Base-by-base conservation (phyloP, 1,140 invertebrate species). In the Macrostomum lignano region DNA sequence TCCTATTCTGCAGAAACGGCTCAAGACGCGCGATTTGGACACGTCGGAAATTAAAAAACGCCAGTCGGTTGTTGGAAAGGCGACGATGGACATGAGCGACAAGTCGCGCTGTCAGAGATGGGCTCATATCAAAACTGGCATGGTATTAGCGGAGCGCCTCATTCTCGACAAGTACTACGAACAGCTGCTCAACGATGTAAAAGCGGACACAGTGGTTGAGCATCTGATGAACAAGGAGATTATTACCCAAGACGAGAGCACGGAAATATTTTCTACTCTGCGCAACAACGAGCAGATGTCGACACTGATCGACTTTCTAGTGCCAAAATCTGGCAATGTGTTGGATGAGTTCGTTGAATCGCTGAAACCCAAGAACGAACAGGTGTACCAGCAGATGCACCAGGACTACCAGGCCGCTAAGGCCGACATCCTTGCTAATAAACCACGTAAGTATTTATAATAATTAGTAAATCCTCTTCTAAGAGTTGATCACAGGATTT, bases 361-460 rank as follows among this genome's bases (percentile, higher is more conserved):
- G 15, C 19, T 28, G 19, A 28, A 28, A 28, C 15, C 14, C 9
- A 3, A 17, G 19, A 15, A 28, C 19, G 15, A 15, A 15, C 14
- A 28, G 19, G 7, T 28, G 5, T 28, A 28, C 9, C 9, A 15
- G 9, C 7, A 28, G 15, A 28, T 28, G 15, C 19, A 28, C 19
- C 14, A 28, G 26, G 26, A 28, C 15, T 28, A 28, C 19, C 26
- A 28, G 9, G 14, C 15, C 9, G 19, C 19, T 14, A 28, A 28
- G 19, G 14, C 15, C 7, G 26, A 28, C 15, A 28, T 28, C 9
- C 26, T 28, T 17, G 26, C 26, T 5, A 28, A 28, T 9, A 28
- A 28, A 28, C 26, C 26, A 28, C 14, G 26, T 28, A 5, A 28
- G n/a, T 24, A 9, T 9, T 24, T 24, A 24, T 24, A 9, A 24